phyloP scores from a whole-genome alignment of 2,888 invertebrate species.

The Tupiocoris notatus region DNA sequence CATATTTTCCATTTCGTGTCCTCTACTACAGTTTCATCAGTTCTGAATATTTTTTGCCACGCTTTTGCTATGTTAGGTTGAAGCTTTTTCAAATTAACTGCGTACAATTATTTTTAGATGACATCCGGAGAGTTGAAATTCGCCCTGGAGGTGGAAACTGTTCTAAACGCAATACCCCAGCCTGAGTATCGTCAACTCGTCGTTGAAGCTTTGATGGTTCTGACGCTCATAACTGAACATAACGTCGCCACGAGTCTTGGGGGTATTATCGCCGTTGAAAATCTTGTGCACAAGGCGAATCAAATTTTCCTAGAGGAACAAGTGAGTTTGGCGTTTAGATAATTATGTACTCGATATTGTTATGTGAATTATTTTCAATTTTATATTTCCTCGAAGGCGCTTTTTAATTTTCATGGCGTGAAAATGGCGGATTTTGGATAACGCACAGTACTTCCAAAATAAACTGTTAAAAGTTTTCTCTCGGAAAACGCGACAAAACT shows the following conservation, averaged over 20 bases:
- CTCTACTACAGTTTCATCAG: neutral
- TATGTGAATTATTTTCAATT: no score
- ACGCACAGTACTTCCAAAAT: no score
- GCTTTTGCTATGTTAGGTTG: neutral
- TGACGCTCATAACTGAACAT: constrained; percentile 86
- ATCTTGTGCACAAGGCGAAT: constrained; percentile 91
- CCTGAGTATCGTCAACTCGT: constrained; percentile 97
- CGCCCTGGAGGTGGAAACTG: constrained; percentile 94
- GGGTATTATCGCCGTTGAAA: constrained; percentile 82
- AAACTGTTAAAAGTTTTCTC: no score
- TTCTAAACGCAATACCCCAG: constrained; percentile 93
- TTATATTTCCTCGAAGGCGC: no score
- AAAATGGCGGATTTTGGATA: no score
- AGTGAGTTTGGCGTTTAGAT: no score
- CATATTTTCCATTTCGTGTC: no score
- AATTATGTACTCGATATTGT: no score
- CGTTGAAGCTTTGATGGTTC: constrained; percentile 95
- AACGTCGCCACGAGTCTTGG: constrained; percentile 75
- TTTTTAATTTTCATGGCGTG: no score
- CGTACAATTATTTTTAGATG: constrained; percentile 75
- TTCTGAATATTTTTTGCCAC: neutral
- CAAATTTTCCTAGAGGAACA: constrained; percentile 94
- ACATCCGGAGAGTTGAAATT: constrained; percentile 97
- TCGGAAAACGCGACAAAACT: no score
- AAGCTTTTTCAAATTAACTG: no score